A percentile compares a stretch with the other conserved stretches of the same genome.
These are phyloP conservation scores for Fringilla coelebs DNA, from an alignment of 2,797 vertebrate genomes.

Conservation along the genomic window DNA sequence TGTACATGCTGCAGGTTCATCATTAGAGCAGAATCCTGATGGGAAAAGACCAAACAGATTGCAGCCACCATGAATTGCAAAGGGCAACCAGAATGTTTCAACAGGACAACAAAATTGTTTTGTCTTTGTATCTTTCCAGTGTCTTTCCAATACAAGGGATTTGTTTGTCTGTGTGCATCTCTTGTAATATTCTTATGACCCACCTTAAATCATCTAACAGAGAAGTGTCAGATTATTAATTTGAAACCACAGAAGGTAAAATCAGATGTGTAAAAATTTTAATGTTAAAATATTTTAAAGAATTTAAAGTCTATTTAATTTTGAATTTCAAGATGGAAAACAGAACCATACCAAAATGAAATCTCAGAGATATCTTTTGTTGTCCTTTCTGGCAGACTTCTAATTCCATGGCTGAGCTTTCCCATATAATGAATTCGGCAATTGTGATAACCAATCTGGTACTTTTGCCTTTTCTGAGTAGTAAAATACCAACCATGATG, in stretches of 20 bases:
- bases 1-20: constrained; percentile 31
- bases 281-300: background rate
- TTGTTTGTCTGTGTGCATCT: background rate
- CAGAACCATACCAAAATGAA: background rate
- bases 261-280: background rate
- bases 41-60: constrained; percentile 7
- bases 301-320: background rate
- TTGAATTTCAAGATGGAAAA: constrained; percentile 14
- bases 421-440: constrained; percentile 28
- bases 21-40: constrained; percentile 27
- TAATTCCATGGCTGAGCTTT: background rate
- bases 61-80: background rate
- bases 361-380: background rate
- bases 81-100: constrained; percentile 29
- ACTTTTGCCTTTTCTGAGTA: constrained; percentile 78
- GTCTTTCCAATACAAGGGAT: background rate
- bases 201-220: background rate
- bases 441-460: constrained; percentile 58
- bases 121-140: background rate
- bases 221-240: background rate
- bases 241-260: background rate
- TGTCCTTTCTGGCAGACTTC: constrained; percentile 32
- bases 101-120: constrained; percentile 29
- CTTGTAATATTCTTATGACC: background rate
- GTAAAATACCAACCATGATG: background rate